Evolutionary conservation across 2,888 invertebrate species (phyloP).

Genomic region (Heteropelma amictum): DNA sequence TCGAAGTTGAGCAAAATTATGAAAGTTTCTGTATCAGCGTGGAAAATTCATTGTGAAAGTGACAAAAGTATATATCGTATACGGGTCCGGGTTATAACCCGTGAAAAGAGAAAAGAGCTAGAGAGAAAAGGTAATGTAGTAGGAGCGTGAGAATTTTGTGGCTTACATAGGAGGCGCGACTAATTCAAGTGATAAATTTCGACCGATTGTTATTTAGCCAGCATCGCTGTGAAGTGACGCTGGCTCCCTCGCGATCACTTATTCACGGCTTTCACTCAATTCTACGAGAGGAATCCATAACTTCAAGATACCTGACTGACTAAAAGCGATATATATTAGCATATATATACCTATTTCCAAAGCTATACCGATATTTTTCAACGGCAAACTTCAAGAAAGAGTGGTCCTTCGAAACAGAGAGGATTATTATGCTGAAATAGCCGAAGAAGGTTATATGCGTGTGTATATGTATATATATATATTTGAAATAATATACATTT

Average conservation of each 20-base stretch:
- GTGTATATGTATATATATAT: no score
- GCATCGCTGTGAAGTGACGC: slow-evolving; percentile 40
- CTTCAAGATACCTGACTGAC: not conserved
- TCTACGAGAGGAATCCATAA: not conserved
- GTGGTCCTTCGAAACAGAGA: not conserved
- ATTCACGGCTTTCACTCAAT: slow-evolving; percentile 28
- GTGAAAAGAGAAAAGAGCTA: no score
- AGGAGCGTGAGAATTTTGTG: slow-evolving; percentile 48
- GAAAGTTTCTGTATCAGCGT: slow-evolving; percentile 2
- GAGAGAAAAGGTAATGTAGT: not conserved
- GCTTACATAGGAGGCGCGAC: slow-evolving; percentile 32
- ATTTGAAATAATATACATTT: not conserved
- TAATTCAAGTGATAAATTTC: slow-evolving; percentile 62
- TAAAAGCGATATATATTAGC: not conserved
- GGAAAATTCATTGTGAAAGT: slow-evolving; percentile 1
- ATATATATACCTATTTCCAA: not conserved
- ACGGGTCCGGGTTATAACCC: not conserved
- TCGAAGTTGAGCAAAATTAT: no score
- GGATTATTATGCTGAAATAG: slow-evolving; percentile 36
- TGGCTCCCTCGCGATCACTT: slow-evolving; percentile 1
- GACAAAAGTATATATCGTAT: not conserved
- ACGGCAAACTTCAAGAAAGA: slow-evolving; percentile 7
- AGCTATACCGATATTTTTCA: not conserved
- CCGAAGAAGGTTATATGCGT: slow-evolving; percentile 10
- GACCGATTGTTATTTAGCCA: slow-evolving; percentile 68